phyloP scores from a whole-genome alignment of 2,113 vertebrate species.

The Rana temporaria region DNA sequence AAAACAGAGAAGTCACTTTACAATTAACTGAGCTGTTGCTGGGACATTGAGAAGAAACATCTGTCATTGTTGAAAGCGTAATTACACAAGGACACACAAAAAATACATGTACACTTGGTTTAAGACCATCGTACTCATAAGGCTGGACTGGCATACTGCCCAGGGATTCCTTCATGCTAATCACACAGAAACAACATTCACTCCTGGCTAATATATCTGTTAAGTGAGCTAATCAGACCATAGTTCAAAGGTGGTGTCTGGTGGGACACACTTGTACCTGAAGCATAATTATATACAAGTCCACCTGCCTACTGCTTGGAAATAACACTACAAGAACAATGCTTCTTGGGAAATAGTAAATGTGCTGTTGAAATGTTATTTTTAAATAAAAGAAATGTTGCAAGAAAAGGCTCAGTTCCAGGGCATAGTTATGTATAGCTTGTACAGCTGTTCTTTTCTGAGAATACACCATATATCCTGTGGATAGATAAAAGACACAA shows the following conservation, averaged over 20 bases:
- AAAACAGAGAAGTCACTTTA: constrained; percentile 37
- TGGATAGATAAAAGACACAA: no score
- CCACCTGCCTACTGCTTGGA: constrained; percentile 11
- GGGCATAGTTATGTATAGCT: neutral
- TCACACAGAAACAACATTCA: constrained; percentile 15
- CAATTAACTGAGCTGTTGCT: constrained; percentile 11
- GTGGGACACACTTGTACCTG: constrained; percentile 8
- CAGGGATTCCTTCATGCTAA: constrained; percentile 4
- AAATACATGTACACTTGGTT: neutral
- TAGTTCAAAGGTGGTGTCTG: neutral
- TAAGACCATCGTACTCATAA: neutral
- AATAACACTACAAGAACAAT: neutral
- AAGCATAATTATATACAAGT: neutral
- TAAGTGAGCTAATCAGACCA: neutral
- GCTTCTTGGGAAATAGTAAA: neutral
- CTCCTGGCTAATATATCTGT: constrained; percentile 24
- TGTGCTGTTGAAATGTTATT: no score
- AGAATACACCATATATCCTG: no score
- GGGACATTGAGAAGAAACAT: constrained; percentile 10
- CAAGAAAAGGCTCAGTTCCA: constrained; percentile 1
- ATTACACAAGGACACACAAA: neutral
- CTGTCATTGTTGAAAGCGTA: neutral
- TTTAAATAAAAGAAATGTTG: neutral
- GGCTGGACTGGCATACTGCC: constrained; percentile 19
- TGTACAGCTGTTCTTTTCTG: neutral